Conservation (phyloP, 1,140 invertebrate genomes). For the Trichomalopsis sarcophagae region DNA sequence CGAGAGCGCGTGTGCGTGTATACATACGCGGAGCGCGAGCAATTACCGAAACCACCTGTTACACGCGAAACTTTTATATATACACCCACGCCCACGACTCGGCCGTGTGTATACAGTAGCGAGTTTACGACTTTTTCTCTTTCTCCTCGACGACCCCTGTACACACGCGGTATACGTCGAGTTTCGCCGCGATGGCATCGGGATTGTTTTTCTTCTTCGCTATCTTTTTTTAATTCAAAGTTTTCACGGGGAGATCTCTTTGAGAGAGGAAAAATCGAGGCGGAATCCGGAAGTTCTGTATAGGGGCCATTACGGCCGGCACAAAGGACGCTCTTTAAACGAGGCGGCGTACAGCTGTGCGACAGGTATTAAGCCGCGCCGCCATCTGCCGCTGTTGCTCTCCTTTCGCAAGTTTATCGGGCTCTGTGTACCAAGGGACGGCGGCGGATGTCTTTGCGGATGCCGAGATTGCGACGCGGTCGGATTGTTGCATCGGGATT, state of each 20-base stretch:
- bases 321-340: conserved; percentile 21
- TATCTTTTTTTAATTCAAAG: not conserved
- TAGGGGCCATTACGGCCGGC: not conserved
- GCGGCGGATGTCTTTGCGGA: not conserved
- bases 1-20: too few relatives aligned
- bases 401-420: conserved; percentile 2
- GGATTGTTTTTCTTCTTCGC: not conserved
- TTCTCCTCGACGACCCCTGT: conserved; percentile 11
- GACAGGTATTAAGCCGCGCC: conserved; percentile 13
- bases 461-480: not conserved
- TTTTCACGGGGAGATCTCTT: not conserved
- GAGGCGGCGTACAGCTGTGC: conserved; percentile 21
- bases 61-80: conserved; percentile 40
- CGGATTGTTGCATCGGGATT: too few relatives aligned
- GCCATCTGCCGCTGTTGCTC: not conserved
- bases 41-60: conserved; percentile 52
- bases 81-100: not conserved
- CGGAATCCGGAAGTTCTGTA: not conserved
- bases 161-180: not conserved
- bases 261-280: not conserved
- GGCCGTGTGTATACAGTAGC: not conserved
- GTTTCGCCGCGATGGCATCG: not conserved
- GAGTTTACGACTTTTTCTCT: conserved; percentile 50
- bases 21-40: not conserved
- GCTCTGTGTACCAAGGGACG: not conserved